These are phyloP conservation scores for Drosophila infuscata DNA, from an alignment of 2,888 invertebrate genomes.

Conservation along the genomic window DNA sequence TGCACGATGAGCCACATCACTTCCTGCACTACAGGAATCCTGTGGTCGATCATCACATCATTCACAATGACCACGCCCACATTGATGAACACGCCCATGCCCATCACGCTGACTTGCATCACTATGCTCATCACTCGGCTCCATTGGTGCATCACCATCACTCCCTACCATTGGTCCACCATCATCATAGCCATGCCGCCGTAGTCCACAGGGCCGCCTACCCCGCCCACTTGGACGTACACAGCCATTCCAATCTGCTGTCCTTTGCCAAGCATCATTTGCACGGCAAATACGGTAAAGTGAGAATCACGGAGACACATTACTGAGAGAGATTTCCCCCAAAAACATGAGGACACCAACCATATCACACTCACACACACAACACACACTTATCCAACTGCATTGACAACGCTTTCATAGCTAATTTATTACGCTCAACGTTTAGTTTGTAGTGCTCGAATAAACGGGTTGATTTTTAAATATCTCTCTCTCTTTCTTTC, in stretches of 20 bases:
- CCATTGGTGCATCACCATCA: slow-evolving; percentile 67
- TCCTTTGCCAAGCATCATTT: slow-evolving; percentile 82
- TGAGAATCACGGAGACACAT: slow-evolving; percentile 83
- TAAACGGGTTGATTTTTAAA: slow-evolving; percentile 63
- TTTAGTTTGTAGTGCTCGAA: slow-evolving; percentile 60
- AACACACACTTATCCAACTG: slow-evolving; percentile 49
- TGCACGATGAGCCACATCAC: slow-evolving; percentile 84
- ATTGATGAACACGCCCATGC: slow-evolving; percentile 76
- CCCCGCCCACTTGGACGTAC: slow-evolving; percentile 77
- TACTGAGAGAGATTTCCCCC: slow-evolving; percentile 81
- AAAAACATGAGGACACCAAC: slow-evolving; percentile 3
- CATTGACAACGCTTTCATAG: slow-evolving; percentile 60
- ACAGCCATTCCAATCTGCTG: slow-evolving; percentile 74
- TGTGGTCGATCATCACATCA: slow-evolving; percentile 82
- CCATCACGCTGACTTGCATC: slow-evolving; percentile 67
- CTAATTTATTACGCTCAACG: slow-evolving; percentile 76
- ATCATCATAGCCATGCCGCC: slow-evolving; percentile 70
- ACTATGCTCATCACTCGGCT: slow-evolving; percentile 63
- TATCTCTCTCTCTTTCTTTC: neutral
- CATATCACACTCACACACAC: slow-evolving; percentile 26
- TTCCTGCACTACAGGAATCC: slow-evolving; percentile 82
- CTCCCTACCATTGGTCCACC: slow-evolving; percentile 72
- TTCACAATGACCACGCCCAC: slow-evolving; percentile 74
- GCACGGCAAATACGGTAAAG: slow-evolving; percentile 83
- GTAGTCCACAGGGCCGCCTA: slow-evolving; percentile 71